These are phyloP conservation scores for Corythaeola cristata DNA, from an alignment of 2,113 vertebrate genomes.

Conservation along the genomic window DNA sequence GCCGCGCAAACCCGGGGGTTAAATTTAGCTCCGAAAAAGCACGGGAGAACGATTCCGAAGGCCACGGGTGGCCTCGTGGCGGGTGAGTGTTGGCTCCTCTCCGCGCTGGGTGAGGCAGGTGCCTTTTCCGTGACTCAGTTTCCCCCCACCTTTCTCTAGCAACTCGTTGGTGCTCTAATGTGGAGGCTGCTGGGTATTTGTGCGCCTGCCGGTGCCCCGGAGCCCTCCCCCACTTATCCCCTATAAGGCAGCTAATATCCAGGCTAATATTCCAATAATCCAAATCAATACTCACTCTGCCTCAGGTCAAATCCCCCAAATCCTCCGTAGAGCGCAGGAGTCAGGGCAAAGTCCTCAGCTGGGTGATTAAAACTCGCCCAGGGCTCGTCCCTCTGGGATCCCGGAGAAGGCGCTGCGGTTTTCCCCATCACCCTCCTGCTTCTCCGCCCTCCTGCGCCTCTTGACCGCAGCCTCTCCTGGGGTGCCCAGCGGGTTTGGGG, in stretches of 20 bases:
- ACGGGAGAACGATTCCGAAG: not conserved
- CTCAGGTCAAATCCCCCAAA: not conserved
- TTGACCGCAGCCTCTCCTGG: not conserved
- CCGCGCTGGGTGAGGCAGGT: not conserved
- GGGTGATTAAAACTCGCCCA: not conserved
- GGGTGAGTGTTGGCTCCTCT: not conserved
- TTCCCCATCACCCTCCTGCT: not conserved
- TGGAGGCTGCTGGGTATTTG: not conserved
- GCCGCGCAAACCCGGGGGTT: not conserved
- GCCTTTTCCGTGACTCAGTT: not conserved
- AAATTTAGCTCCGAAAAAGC: not conserved
- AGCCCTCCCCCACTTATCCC: not conserved
- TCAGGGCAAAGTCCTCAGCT: not conserved
- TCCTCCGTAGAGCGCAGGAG: fast-evolving
- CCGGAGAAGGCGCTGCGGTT: not conserved
- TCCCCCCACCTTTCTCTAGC: not conserved
- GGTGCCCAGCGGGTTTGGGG: not conserved
- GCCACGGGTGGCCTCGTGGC: not conserved
- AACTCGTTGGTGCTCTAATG: not conserved
- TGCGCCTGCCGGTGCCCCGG: fast-evolving
- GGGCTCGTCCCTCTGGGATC: not conserved
- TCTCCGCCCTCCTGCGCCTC: not conserved
- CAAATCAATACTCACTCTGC: not conserved
- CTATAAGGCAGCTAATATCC: not conserved
- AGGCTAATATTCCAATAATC: not conserved